Evolutionary conservation across 1,140 invertebrate species (phyloP), one percentile per base, ranked within the genome.

Genomic region (Leptestheria dahalacensis): DNA sequence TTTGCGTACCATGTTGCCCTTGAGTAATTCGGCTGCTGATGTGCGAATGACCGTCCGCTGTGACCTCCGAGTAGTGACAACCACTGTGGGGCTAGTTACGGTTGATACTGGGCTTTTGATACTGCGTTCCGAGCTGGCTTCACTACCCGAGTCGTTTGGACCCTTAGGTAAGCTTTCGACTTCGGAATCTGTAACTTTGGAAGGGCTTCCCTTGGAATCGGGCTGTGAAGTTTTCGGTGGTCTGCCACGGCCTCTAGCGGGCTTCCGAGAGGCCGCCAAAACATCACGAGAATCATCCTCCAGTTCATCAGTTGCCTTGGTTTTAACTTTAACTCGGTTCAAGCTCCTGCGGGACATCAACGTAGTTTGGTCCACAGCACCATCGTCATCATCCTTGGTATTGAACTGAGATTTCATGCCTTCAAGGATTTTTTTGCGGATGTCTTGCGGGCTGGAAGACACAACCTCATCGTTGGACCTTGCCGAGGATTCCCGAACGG

Each of bases 351-450:
- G 49, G 15, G 24, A 29, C 2, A 28, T 20, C 15, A 25, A n/a
- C 4, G 26, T 18, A 10, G 23, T 56, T 21, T 11, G 48, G 6
- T 50, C 28, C 18, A 20, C 9, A 2, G 24, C n/a, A 29, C 10
- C 26, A 25, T 60, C 58, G 23, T 52, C 58, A 11, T 60, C 58
- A 9, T 24, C 18, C 24, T 18, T 60, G 24, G 58, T 50, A 20
- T 60, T 60, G 20, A 60, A 60, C 49, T 60, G 58, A 12, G 58
- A 52, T 41, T 60, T 60, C 58, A 60, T 60, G 10, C 58, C 51
- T 21, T 60, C 58, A 9, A 60, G 48, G 58, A 60, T 60, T 21
- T 41, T 50, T 28, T 60, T 60, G 10, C 58, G 26, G 18, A 41
- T 49, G 41, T 60, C 58, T n/a, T 52, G 28, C 2, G 58, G 58